Percentiles rank a stretch among this genome's conserved stretches.
These are phyloP conservation scores for Craterocephalus amniculus DNA, from an alignment of 2,797 vertebrate genomes.

Conservation along the genomic window DNA sequence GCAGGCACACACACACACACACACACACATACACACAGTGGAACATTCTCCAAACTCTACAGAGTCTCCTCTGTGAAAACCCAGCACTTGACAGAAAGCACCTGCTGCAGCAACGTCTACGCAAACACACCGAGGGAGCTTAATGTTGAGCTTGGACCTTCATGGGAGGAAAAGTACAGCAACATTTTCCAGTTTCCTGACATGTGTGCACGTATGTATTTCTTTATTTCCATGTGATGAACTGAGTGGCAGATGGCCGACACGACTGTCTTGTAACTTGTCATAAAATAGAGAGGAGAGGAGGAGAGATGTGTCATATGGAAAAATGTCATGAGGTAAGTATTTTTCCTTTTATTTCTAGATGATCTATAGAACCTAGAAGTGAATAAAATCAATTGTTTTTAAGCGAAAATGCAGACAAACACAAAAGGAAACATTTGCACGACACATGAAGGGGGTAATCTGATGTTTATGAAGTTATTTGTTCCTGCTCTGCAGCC, in stretches of 20 bases:
- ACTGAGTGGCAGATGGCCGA: constrained; percentile 22
- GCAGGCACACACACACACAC: background rate
- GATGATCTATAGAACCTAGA: background rate
- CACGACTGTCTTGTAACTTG: background rate
- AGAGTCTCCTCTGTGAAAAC: constrained; percentile 53
- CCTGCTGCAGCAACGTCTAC: constrained; percentile 51
- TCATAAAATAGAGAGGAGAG: background rate
- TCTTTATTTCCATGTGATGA: constrained; percentile 14
- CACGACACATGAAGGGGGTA: background rate
- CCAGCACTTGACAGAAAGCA: constrained; percentile 67
- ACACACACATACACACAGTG: constrained; percentile 10
- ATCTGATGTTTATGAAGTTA: background rate
- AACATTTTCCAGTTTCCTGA: constrained; percentile 63
- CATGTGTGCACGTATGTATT: constrained; percentile 10
- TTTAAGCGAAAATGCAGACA: background rate
- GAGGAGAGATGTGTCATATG: constrained; percentile 11
- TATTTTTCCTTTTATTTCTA: background rate
- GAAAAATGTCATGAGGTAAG: constrained; percentile 11
- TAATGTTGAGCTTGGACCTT: constrained; percentile 42
- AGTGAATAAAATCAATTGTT: background rate
- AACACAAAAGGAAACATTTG: background rate
- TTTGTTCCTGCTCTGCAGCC: background rate
- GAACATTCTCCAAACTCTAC: constrained; percentile 41
- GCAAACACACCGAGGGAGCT: constrained; percentile 22
- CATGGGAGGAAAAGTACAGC: constrained; percentile 48